These are phyloP conservation scores for Rhodophaea formosa DNA, from an alignment of 2,888 invertebrate genomes.

Conservation along the genomic window DNA sequence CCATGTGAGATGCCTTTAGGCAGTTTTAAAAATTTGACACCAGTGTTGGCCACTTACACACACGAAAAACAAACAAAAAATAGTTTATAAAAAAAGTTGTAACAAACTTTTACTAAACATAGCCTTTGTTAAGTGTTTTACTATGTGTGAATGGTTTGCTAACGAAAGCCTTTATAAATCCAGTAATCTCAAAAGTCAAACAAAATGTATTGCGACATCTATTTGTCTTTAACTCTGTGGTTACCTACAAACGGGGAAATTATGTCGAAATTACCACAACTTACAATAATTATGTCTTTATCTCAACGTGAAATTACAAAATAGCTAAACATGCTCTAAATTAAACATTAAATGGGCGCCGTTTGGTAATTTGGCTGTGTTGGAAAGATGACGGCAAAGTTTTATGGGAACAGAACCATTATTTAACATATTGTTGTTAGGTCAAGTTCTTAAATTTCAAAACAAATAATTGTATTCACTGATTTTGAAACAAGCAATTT, in stretches of 20 bases:
- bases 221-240: neutral
- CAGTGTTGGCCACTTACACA: no score
- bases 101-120: no score
- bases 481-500: no score
- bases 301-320: constrained; percentile 9
- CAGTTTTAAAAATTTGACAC: no score
- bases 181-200: neutral
- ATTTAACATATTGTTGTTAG: neutral
- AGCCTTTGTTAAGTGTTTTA: no score
- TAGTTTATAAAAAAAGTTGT: no score
- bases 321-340: neutral
- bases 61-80: no score
- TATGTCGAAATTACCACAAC: constrained; percentile 5
- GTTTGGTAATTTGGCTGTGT: neutral
- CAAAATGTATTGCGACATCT: neutral
- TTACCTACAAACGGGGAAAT: constrained; percentile 1
- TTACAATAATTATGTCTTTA: constrained; percentile 13
- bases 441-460: neutral
- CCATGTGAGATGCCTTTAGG: no score
- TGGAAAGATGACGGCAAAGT: neutral
- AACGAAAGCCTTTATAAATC: no score
- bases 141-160: no score
- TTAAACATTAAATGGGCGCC: neutral
- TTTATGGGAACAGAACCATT: neutral
- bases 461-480: no score